Base-by-base conservation (phyloP, 1,140 invertebrate genomes). In the Vanessa tameamea region DNA sequence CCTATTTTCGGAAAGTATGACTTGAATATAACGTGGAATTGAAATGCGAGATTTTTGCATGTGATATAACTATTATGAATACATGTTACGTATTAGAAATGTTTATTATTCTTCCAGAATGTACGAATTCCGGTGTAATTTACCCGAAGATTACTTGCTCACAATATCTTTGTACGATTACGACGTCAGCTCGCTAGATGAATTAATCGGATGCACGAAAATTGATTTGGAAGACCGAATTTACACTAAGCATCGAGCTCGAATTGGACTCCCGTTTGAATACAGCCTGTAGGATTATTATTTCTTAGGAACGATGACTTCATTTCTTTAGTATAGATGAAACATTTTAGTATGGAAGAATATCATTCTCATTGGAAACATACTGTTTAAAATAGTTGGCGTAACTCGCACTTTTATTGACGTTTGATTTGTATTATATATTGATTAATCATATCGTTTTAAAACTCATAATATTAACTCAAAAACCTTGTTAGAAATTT, bases 171-270 rank as follows among this genome's bases (percentile, higher is more conserved):
- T 98, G 0, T 96, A 95, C 87, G 97, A 98, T 84, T 96, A 95
- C 84, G 97, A 98, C 82, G 80, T 94, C 15, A 90, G 95, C 1
- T 93, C 94, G 6, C 87, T 80, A 3, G 96, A 98, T 87, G 96
- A 98, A 84, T 85, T 98, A 3, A 98, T 98, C 76, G 98, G 97
- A 0, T 95, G 96, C 80, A 98, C 97, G 0, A 94, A 93, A 78
- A 95, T 98, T 68, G 97, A 98, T 86, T 91, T 98, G 26, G 98
- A 98, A 92, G 97, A 98, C 90, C 94, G 98, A 73, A 97, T 96
- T 86, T 97, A 97, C 83, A 96, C 95, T 13, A 94, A 94, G 78
- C 96, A 98, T 83, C 93, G 96, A 57, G 97, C 96, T 1, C 94
- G 94, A 8, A 97, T 97, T 84, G 97, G 97, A 0, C 89, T 98